A percentile compares a stretch with the other conserved stretches of the same genome.
phyloP scores from a whole-genome alignment of 2,113 vertebrate species.

The Hystrix cristata region DNA sequence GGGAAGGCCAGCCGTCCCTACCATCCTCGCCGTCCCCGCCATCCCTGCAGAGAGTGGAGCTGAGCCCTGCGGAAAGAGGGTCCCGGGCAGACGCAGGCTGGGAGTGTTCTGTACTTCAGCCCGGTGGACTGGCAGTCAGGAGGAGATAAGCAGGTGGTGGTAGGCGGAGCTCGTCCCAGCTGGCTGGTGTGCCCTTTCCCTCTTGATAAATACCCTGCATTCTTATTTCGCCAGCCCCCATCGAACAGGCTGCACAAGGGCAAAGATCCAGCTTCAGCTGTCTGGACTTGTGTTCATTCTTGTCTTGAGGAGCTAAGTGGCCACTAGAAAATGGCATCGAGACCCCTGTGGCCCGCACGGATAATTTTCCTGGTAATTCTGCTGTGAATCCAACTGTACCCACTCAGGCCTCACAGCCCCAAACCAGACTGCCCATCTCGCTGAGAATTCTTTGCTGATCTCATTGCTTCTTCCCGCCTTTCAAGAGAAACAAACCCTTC shows the following conservation, averaged over 20 bases:
- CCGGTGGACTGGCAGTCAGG: rapidly evolving
- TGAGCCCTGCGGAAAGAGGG: neutral
- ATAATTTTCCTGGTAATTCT: neutral
- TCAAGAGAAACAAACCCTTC: neutral
- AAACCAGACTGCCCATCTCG: neutral
- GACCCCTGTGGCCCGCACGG: neutral
- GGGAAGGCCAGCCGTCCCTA: neutral
- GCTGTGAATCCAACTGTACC: neutral
- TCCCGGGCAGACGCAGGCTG: neutral
- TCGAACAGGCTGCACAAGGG: neutral
- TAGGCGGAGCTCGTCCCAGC: neutral
- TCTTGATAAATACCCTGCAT: neutral
- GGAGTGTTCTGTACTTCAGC: neutral
- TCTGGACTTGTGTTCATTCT: neutral
- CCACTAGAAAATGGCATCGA: neutral
- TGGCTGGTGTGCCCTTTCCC: neutral
- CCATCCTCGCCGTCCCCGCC: neutral
- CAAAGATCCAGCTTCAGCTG: neutral
- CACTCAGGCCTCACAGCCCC: neutral
- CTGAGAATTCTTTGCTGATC: neutral
- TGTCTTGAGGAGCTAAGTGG: neutral
- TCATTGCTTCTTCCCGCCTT: neutral
- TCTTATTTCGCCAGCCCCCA: neutral
- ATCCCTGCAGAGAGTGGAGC: neutral
- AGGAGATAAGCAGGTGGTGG: neutral